Conservation (phyloP, 2,113 vertebrate species). For the Cynocephalus volans region DNA sequence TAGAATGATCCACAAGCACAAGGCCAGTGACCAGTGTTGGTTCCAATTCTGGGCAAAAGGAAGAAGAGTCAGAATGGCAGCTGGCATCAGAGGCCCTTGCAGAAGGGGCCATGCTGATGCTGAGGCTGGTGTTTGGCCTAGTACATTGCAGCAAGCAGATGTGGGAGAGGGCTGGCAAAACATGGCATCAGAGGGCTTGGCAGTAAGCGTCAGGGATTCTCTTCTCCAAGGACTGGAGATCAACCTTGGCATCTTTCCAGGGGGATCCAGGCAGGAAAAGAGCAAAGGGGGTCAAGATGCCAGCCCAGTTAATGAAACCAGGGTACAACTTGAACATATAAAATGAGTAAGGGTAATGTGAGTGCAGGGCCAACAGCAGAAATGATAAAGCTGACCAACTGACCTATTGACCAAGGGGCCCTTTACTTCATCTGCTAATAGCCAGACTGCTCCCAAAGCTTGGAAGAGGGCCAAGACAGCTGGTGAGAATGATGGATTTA, state of each 20-base stretch:
- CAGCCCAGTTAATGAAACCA: constrained; percentile 28
- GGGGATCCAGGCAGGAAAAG: background rate
- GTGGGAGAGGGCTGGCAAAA: background rate
- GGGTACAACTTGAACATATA: background rate
- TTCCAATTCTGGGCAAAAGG: constrained; percentile 8
- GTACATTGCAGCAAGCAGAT: background rate
- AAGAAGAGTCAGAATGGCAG: constrained; percentile 7
- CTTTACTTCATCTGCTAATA: constrained; percentile 58
- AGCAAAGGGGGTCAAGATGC: background rate
- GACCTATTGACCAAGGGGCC: constrained; percentile 31
- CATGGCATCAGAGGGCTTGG: background rate
- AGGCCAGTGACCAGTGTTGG: background rate
- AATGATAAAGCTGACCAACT: constrained; percentile 50
- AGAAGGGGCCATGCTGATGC: background rate
- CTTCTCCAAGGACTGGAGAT: background rate
- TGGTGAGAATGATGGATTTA: constrained; percentile 29
- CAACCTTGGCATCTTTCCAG: background rate
- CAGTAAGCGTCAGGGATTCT: background rate
- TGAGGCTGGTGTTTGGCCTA: background rate
- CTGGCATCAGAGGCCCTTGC: background rate
- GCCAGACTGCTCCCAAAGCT: background rate
- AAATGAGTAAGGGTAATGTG: constrained; percentile 36
- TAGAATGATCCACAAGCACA: background rate
- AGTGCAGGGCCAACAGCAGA: constrained; percentile 25
- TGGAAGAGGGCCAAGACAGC: background rate